A percentile compares a stretch with the other conserved stretches of the same genome.
These are phyloP conservation scores for Ataeniobius toweri DNA, from an alignment of 2,797 vertebrate genomes.

Conservation along the genomic window DNA sequence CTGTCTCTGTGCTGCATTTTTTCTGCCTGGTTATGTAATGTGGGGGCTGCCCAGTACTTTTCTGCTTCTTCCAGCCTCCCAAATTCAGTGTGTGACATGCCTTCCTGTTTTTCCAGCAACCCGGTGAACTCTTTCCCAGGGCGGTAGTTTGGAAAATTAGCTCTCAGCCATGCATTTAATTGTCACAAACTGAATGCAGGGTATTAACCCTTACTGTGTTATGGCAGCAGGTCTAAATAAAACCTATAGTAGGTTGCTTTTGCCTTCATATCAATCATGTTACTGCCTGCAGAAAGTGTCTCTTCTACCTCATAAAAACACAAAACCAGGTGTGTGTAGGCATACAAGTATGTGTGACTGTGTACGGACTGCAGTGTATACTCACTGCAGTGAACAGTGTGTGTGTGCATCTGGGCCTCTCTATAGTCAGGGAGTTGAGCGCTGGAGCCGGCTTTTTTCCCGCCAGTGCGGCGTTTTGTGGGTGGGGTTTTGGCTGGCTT, in stretches of 20 bases:
- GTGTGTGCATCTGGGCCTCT: constrained; percentile 38
- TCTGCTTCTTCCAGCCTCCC: constrained; percentile 49
- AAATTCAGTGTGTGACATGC: constrained; percentile 65
- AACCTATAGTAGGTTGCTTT: constrained; percentile 18
- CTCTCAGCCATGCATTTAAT: constrained; percentile 28
- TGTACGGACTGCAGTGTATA: not conserved
- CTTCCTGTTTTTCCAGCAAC: constrained; percentile 81
- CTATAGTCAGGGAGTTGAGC: constrained; percentile 57
- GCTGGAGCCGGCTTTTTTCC: constrained; percentile 73
- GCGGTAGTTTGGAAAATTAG: constrained; percentile 49
- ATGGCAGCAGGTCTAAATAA: constrained; percentile 35
- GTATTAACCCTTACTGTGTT: constrained; percentile 36
- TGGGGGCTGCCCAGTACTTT: constrained; percentile 48
- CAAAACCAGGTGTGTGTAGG: constrained; percentile 3
- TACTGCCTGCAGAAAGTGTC: constrained; percentile 33
- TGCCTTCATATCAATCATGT: not conserved
- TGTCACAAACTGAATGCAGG: constrained; percentile 46
- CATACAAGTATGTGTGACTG: constrained; percentile 14
- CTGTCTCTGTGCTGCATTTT: constrained; percentile 54
- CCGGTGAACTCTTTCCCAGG: constrained; percentile 74
- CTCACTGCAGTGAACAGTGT: constrained; percentile 22
- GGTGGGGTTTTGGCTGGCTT: constrained; percentile 63
- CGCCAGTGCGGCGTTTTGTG: constrained; percentile 78
- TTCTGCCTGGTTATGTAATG: constrained; percentile 70
- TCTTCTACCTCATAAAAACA: constrained; percentile 32